A percentile compares a stretch with the other conserved stretches of the same genome.
phyloP scores from a whole-genome alignment of 2,888 invertebrate species.

The Syritta pipiens region DNA sequence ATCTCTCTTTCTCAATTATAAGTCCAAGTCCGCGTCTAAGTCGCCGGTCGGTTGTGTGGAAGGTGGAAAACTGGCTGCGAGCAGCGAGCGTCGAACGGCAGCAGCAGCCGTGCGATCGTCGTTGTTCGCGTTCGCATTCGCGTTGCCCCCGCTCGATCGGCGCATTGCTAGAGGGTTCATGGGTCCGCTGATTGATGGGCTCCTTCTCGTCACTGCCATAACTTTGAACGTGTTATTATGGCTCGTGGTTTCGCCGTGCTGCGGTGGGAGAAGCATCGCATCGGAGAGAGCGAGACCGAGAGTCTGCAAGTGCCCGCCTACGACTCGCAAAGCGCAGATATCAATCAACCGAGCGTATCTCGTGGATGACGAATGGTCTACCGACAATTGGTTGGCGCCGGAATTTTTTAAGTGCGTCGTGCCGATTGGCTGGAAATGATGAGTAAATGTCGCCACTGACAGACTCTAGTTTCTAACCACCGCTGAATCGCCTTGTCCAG shows the following conservation, averaged over 20 bases:
- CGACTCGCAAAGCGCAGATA: constrained; percentile 30
- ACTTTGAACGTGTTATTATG: constrained; percentile 64
- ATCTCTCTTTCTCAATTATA: constrained; percentile 67
- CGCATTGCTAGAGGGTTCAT: constrained; percentile 34
- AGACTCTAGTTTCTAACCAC: no score
- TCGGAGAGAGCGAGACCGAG: no score
- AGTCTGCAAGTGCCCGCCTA: constrained; percentile 59
- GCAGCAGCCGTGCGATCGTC: constrained; percentile 38
- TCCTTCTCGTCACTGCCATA: constrained; percentile 69
- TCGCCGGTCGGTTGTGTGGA: no score
- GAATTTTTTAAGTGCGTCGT: no score
- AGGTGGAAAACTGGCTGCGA: constrained; percentile 21
- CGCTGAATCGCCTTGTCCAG: no score
- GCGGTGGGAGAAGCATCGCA: constrained; percentile 54
- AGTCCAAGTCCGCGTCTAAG: constrained; percentile 29
- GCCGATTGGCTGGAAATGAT: no score
- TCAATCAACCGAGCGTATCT: constrained; percentile 39
- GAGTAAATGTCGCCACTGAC: no score
- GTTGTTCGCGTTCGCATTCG: constrained; percentile 20
- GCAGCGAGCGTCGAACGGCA: neutral
- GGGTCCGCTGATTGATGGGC: constrained; percentile 62
- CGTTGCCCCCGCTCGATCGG: constrained; percentile 15
- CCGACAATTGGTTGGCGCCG: constrained; percentile 35
- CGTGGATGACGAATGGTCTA: constrained; percentile 45
- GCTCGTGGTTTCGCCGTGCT: constrained; percentile 6